Evolutionary conservation across 2,113 vertebrate genomes (phyloP).

Genomic region (Perca flavescens): DNA sequence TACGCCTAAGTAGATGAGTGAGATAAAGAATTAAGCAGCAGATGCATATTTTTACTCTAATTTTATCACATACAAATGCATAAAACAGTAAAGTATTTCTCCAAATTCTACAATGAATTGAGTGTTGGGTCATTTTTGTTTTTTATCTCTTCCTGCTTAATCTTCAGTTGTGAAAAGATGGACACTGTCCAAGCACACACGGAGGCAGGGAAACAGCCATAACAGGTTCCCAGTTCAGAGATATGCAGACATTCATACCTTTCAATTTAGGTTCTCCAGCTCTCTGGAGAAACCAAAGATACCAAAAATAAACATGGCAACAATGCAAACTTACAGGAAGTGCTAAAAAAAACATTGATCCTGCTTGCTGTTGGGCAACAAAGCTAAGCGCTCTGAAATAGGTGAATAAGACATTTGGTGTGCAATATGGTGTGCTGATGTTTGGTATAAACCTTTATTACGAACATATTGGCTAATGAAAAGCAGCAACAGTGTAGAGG

Average conservation of each 20-base stretch:
- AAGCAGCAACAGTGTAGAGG: not conserved
- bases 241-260: conserved; percentile 4
- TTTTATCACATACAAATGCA: not conserved
- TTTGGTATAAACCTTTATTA: not conserved
- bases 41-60: not conserved
- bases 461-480: not conserved
- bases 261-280: too few species aligned
- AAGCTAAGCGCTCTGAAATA: not conserved
- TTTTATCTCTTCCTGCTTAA: not conserved
- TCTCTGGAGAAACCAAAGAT: not conserved
- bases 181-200: not conserved
- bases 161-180: not conserved
- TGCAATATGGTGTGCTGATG: not conserved
- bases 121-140: not conserved
- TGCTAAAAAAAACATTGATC: not conserved
- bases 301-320: conserved; percentile 17
- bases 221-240: not conserved
- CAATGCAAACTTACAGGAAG: conserved; percentile 29
- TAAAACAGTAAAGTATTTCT: not conserved
- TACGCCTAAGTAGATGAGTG: conserved; percentile 83
- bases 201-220: conserved; percentile 2
- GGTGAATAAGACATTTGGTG: not conserved
- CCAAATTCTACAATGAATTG: not conserved
- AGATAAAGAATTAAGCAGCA: conserved; percentile 1
- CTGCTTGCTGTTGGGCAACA: conserved; percentile 2